These are phyloP conservation scores for Gryon sp. DNA, from an alignment of 1,140 invertebrate species.

Conservation along the genomic window DNA sequence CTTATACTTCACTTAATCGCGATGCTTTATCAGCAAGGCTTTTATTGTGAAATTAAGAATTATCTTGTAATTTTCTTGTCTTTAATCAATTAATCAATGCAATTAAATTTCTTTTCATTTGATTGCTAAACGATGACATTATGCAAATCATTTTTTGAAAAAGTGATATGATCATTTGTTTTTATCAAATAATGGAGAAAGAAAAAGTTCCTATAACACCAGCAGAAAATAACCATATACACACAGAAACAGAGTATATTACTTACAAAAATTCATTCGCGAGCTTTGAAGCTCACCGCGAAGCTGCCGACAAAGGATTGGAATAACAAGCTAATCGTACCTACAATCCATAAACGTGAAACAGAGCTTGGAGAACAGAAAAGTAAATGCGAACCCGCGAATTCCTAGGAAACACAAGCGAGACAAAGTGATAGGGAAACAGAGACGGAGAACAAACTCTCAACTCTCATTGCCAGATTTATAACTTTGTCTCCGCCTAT, in stretches of 20 bases:
- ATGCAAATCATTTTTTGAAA: neutral
- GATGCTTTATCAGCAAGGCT: neutral
- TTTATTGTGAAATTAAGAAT: neutral
- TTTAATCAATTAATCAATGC: too few species aligned
- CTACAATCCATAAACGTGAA: slow-evolving; percentile 63
- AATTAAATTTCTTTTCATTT: too few species aligned
- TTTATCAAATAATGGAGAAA: neutral
- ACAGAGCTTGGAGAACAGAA: slow-evolving; percentile 59
- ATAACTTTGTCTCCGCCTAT: slow-evolving; percentile 58
- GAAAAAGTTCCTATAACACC: neutral
- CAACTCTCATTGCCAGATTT: slow-evolving; percentile 59
- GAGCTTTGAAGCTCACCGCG: slow-evolving; percentile 64
- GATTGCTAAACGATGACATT: too few species aligned
- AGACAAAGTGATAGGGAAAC: slow-evolving; percentile 38
- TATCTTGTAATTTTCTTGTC: too few species aligned
- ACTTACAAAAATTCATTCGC: slow-evolving; percentile 47
- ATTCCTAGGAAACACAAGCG: slow-evolving; percentile 45
- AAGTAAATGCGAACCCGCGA: slow-evolving; percentile 62
- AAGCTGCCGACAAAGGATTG: slow-evolving; percentile 67
- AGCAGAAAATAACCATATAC: slow-evolving; percentile 28
- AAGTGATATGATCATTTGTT: neutral
- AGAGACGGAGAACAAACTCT: slow-evolving; percentile 55
- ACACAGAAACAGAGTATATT: slow-evolving; percentile 21
- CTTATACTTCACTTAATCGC: too few species aligned
- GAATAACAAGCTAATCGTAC: slow-evolving; percentile 73